Evolutionary conservation across 1,140 invertebrate genomes (phyloP), one percentile per base, ranked within the genome.

Genomic region (Anagrus nilaparvatae): DNA sequence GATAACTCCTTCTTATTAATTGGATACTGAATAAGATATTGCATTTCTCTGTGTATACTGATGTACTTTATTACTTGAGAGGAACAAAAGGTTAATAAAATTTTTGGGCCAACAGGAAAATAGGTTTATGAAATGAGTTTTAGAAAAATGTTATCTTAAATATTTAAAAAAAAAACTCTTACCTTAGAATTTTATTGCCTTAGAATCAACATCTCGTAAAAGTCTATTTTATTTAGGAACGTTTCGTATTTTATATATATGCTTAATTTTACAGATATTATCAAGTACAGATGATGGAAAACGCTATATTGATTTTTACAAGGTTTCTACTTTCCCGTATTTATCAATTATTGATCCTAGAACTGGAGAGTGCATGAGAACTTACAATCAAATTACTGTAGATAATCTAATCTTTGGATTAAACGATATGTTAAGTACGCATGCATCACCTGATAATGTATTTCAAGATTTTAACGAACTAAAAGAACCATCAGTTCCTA

Each of bases 261-360:
- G n/a, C n/a, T n/a, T n/a, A n/a, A n/a, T n/a, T n/a, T 53, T 57
- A 14, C 44, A 82, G 78, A 76, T 81, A 19, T 77, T 82, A 49
- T 72, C 76, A 40, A 80, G 81, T 55, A 76, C 77, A 43, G 65
- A 69, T 6, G 82, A 86, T 49, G 84, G 84, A 8, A 65, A 70
- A 16, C 67, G 78, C 16, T 84, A 80, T 50, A 75, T 75, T 40
- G 74, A 78, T 47, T 85, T 86, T 56, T 87, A 87, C 55, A 75
- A 76, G 19, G 73, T 84, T 16, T 55, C 55, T 5, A 53, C 68
- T n/a, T 81, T 76, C 56, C 84, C 84, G 4, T 82, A 85, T 55
- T 61, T 87, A 43, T 79, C 81, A 45, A 67, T 87, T 8, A 65
- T 87, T 40, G 84, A 87, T 69, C 83, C 83, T 17, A 69, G 79